Evolutionary conservation across 2,113 vertebrate species (phyloP).

Genomic region (Siniperca chuatsi): DNA sequence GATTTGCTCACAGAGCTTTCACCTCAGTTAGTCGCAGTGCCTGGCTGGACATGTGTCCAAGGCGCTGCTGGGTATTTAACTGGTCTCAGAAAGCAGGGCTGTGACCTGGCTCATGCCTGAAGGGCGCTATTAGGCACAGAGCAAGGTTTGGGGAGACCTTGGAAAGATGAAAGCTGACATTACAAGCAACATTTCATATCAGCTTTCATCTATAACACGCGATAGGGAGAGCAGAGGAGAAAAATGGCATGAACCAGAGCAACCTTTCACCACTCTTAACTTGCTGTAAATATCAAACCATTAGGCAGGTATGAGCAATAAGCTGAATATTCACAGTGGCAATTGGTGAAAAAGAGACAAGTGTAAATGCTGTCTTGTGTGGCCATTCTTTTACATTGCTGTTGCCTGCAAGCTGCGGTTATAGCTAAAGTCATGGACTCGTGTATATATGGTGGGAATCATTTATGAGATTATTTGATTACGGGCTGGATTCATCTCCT

Average conservation of each 20-base stretch:
- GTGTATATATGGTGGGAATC: constrained; percentile 69
- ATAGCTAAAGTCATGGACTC: constrained; percentile 71
- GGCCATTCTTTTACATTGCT: constrained; percentile 49
- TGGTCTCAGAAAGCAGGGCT: constrained; percentile 14
- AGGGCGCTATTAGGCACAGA: constrained; percentile 34
- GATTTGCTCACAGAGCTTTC: constrained; percentile 44
- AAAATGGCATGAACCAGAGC: not conserved
- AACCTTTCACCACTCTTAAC: constrained; percentile 12
- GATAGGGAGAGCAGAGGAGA: not conserved
- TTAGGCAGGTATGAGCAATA: constrained; percentile 13
- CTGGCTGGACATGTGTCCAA: constrained; percentile 43
- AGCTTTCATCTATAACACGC: constrained; percentile 14
- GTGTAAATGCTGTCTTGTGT: constrained; percentile 25
- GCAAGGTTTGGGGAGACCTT: constrained; percentile 18
- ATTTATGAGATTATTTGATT: constrained; percentile 83
- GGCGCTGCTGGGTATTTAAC: constrained; percentile 45
- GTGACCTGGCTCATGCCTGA: constrained; percentile 33
- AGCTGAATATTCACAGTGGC: constrained; percentile 16
- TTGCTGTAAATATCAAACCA: constrained; percentile 31
- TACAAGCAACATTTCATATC: constrained; percentile 20
- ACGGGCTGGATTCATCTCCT: constrained; percentile 76
- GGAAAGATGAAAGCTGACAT: constrained; percentile 39
- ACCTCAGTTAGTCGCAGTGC: constrained; percentile 17
- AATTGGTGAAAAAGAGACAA: constrained; percentile 50
- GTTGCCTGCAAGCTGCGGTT: constrained; percentile 41